A percentile compares a stretch with the other conserved stretches of the same genome.
These are phyloP conservation scores for Parasteatoda lunata DNA, from an alignment of 2,888 invertebrate genomes.

Conservation along the genomic window DNA sequence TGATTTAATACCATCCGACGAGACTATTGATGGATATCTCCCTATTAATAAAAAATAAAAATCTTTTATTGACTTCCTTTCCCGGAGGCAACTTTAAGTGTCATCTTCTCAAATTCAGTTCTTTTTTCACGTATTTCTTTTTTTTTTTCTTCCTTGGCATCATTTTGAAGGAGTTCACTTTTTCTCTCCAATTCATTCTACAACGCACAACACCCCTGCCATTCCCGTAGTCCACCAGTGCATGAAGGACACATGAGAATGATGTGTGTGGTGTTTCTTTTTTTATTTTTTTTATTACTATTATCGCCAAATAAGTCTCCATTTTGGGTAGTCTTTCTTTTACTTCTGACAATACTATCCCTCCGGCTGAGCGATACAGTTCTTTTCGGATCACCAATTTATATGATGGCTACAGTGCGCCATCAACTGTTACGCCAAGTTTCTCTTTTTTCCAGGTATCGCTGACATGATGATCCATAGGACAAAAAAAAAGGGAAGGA, in stretches of 20 bases:
- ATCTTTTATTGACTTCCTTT: not conserved
- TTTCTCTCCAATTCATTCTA: not conserved
- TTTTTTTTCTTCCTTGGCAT: not conserved
- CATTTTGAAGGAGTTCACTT: not conserved
- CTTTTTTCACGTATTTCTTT: not conserved
- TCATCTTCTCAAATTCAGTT: not conserved
- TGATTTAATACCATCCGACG: too few species aligned
- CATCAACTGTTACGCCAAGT: slow-evolving; percentile 51
- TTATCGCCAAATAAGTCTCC: not conserved
- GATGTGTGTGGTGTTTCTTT: slow-evolving; percentile 1
- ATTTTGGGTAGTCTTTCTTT: not conserved
- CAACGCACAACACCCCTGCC: not conserved
- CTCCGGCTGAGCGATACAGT: slow-evolving; percentile 48
- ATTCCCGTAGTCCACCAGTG: slow-evolving; percentile 51
- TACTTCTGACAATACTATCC: slow-evolving; percentile 40
- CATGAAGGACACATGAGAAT: slow-evolving; percentile 46
- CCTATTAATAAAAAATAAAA: not conserved
- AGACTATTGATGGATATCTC: too few species aligned
- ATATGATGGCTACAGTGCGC: slow-evolving; percentile 50
- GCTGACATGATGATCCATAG: not conserved
- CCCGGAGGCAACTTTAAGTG: not conserved
- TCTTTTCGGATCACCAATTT: slow-evolving; percentile 56
- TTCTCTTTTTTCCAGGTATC: slow-evolving; percentile 29
- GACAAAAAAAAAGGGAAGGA: not conserved
- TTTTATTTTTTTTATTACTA: not conserved